These are phyloP conservation scores for Chionoecetes opilio DNA, from an alignment of 1,140 invertebrate genomes.

Conservation along the genomic window DNA sequence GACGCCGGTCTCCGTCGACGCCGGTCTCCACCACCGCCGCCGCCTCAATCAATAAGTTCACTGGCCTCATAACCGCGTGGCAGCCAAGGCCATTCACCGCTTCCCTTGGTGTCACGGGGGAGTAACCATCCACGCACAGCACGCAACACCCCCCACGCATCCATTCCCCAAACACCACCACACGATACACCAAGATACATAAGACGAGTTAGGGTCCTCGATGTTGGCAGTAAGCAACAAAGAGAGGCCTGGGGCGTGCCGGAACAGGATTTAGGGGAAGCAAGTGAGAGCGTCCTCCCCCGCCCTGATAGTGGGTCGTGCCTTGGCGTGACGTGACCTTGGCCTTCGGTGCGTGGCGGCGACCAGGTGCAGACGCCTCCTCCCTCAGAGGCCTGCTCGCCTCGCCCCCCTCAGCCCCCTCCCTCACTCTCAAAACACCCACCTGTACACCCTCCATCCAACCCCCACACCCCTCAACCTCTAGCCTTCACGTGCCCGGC, in stretches of 20 bases:
- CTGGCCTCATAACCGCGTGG: conserved; percentile 15
- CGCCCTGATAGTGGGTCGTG: not conserved
- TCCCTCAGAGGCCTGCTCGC: not conserved
- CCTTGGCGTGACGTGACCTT: conserved; percentile 14
- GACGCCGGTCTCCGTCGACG: not conserved
- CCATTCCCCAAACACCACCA: not conserved
- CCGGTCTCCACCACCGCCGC: not conserved
- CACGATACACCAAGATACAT: too few relatives aligned
- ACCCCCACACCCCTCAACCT: too few relatives aligned
- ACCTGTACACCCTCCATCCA: too few relatives aligned
- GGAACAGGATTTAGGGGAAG: not conserved
- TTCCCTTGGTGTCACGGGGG: not conserved
- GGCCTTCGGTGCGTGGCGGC: not conserved
- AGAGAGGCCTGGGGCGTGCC: not conserved
- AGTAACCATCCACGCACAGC: not conserved
- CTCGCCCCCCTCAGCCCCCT: not conserved
- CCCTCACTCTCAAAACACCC: too few relatives aligned
- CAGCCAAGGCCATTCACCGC: conserved; percentile 23
- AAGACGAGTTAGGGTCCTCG: too few relatives aligned
- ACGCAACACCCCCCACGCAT: not conserved
- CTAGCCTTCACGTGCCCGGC: too few relatives aligned
- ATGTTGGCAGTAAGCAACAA: not conserved
- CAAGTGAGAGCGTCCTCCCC: conserved; percentile 14
- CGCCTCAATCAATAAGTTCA: conserved; percentile 28
- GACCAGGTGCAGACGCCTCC: not conserved